Evolutionary conservation across 1,140 invertebrate species (phyloP), one percentile per base, ranked within the genome.

Genomic region (Neuroterus valhalla): DNA sequence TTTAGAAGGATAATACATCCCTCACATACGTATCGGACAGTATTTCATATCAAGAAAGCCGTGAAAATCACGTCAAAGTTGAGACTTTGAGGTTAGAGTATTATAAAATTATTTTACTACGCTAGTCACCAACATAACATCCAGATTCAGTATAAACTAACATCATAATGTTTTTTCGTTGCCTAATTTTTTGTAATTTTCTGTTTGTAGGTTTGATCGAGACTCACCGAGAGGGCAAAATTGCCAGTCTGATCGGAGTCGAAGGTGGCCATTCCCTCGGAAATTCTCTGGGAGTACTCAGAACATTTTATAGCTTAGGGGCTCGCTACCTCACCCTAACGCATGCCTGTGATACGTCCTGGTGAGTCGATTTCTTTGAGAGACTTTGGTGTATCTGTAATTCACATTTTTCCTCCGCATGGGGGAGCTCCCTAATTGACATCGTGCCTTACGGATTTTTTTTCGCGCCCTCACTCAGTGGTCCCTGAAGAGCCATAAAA

Each of bases 221-320:
- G 70, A 92, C 92, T 14, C 93, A 93, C 81, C 85, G 90, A 45
- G 87, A 90, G 14, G 91, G 91, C 4, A 92, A 92, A 84, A 92
- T 94, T 74, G 92, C 91, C 14, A 93, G 93, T 86, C 82, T 94
- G 80, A 92, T 94, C 75, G 93, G 93, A 10, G 87, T 94, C 31
- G 93, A 93, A 85, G 93, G 93, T 75, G 94, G 96, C 72, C 95
- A 98, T 89, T 94, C 95, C 8, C 93, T 97, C 38, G 96, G 95
- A 77, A 96, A 95, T 83, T 96, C 95, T 55, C 88, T 97, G 70
- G 95, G 94, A 26, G 94, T 96, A 43, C 91, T 97, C 50, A 91
- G 96, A 76, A 94, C 95, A 77, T 95, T 96, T 88, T 96, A 97
- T 88, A 93, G 95, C 69, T 91, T 97, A 31, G 96, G 96, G 43